Conservation (phyloP, 2,113 vertebrate genomes). For the Prietella phreatophila region DNA sequence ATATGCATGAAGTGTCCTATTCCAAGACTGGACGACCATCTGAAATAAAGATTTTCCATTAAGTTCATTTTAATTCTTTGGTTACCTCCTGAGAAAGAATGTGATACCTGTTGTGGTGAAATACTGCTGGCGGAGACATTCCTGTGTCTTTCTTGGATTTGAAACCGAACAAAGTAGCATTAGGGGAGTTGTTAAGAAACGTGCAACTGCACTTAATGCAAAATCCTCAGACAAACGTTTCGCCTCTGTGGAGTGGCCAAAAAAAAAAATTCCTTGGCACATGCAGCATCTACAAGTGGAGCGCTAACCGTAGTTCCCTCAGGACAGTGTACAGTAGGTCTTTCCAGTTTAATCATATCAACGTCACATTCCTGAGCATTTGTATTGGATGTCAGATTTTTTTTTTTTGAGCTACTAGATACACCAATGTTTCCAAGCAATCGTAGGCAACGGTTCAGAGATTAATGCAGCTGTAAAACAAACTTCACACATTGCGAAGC, state of each 20-base stretch:
- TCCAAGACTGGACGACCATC: neutral
- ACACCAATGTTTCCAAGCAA: slow-evolving; percentile 8
- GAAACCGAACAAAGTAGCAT: slow-evolving; percentile 8
- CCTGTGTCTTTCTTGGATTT: slow-evolving; percentile 30
- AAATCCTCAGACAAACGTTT: slow-evolving; percentile 38
- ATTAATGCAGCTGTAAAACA: slow-evolving; percentile 54
- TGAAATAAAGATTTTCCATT: slow-evolving; percentile 36
- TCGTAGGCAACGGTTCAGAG: slow-evolving; percentile 47
- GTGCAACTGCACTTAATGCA: slow-evolving; percentile 3
- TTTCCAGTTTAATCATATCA: slow-evolving; percentile 48
- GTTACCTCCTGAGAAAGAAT: slow-evolving; percentile 23
- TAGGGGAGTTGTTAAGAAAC: neutral
- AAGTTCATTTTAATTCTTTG: slow-evolving; percentile 13
- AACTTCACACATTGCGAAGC: slow-evolving; percentile 47
- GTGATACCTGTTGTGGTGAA: slow-evolving; percentile 27
- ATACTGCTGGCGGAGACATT: slow-evolving; percentile 35
- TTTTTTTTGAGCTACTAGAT: slow-evolving; percentile 5
- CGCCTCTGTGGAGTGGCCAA: slow-evolving; percentile 1
- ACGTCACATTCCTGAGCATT: slow-evolving; percentile 50
- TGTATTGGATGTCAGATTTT: slow-evolving; percentile 54
- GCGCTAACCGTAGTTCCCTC: slow-evolving; percentile 35
- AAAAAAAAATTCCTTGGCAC: slow-evolving; percentile 4
- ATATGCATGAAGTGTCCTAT: neutral
- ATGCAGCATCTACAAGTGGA: slow-evolving; percentile 23
- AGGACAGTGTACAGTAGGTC: slow-evolving; percentile 50